phyloP scores from a whole-genome alignment of 1,140 invertebrate genomes.

The Monochamus saltuarius region DNA sequence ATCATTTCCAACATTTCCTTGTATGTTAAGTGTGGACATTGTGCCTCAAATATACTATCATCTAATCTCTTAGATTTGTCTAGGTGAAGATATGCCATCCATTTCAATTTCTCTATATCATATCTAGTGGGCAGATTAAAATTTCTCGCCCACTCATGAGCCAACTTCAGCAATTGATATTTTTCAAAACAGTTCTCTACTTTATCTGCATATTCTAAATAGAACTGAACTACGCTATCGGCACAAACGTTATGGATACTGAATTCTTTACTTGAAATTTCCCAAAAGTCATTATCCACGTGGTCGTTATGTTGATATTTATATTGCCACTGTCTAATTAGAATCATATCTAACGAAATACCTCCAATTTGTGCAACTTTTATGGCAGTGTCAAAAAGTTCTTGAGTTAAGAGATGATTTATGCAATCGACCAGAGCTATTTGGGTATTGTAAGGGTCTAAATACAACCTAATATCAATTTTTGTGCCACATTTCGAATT shows the following conservation, averaged over 20 bases:
- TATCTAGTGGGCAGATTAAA: conserved; percentile 52
- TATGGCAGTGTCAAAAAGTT: conserved; percentile 59
- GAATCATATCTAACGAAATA: conserved; percentile 55
- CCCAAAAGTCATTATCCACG: conserved; percentile 55
- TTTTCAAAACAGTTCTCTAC: conserved; percentile 52
- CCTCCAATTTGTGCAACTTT: conserved; percentile 57
- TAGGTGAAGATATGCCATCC: conserved; percentile 55
- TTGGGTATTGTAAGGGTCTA: conserved; percentile 42
- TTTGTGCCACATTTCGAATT: conserved; percentile 48
- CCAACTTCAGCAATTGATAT: conserved; percentile 57
- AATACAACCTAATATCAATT: conserved; percentile 46
- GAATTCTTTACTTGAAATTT: conserved; percentile 59
- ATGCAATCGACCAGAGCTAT: conserved; percentile 55
- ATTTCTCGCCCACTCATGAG: conserved; percentile 57
- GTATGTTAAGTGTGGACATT: conserved; percentile 22
- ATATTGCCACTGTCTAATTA: conserved; percentile 56
- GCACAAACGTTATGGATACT: conserved; percentile 56
- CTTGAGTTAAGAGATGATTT: conserved; percentile 53
- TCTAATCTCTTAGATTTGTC: conserved; percentile 32
- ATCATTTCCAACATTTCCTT: conserved; percentile 34
- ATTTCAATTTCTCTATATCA: conserved; percentile 58
- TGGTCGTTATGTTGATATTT: conserved; percentile 47
- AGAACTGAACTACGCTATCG: conserved; percentile 58
- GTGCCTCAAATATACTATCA: conserved; percentile 1
- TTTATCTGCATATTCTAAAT: conserved; percentile 55